Evolutionary conservation across 2,113 vertebrate genomes (phyloP).

Genomic region (Phylloscopus whistleri): DNA sequence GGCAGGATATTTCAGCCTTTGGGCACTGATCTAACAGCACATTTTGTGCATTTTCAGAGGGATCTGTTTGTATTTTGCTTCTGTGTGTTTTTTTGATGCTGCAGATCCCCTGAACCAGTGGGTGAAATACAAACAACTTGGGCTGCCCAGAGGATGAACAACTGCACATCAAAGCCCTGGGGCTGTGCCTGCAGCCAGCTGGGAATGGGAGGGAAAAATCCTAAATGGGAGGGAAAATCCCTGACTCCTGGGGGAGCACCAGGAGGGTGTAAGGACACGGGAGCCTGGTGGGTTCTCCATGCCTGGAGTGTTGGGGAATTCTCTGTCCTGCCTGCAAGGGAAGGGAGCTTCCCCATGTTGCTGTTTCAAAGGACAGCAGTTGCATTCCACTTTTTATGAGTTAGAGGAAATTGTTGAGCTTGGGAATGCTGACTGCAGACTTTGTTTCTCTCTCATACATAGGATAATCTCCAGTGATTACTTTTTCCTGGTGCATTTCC

Average conservation of each 20-base stretch:
- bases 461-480: slow-evolving; percentile 33
- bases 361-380: background rate
- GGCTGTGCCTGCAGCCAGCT: background rate
- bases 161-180: background rate
- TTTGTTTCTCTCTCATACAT: background rate
- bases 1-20: background rate
- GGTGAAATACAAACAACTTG: background rate
- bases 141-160: background rate
- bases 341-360: background rate
- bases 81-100: background rate
- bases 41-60: background rate
- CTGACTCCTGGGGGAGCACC: background rate
- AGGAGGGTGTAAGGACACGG: accelerated
- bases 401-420: background rate
- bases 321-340: background rate
- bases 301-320: background rate
- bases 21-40: background rate
- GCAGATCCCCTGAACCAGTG: background rate
- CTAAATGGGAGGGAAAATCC: background rate
- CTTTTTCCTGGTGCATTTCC: slow-evolving; percentile 36
- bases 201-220: background rate
- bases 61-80: background rate
- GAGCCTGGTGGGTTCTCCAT: accelerated
- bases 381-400: background rate
- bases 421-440: background rate